Conservation (phyloP, 2,797 vertebrate species). For the Geotrypetes seraphini region DNA sequence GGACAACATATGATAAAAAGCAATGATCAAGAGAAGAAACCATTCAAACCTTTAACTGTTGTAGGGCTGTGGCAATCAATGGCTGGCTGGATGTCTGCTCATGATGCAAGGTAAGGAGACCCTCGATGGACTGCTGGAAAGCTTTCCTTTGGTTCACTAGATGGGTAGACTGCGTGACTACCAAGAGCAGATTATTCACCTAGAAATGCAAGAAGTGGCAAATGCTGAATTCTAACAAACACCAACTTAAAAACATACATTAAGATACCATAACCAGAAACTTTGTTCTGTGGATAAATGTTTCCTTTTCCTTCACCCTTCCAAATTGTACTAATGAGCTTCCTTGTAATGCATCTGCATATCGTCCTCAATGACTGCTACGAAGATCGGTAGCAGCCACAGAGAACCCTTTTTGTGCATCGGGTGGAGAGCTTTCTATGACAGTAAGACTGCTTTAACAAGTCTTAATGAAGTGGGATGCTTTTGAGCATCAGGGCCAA, state of each 20-base stretch:
- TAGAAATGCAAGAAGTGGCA: conserved; percentile 22
- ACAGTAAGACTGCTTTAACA: too few relatives aligned
- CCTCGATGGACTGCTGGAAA: conserved; percentile 86
- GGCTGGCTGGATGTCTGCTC: conserved; percentile 97
- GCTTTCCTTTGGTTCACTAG: conserved; percentile 81
- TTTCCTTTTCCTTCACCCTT: too few relatives aligned
- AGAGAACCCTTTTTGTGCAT: too few relatives aligned
- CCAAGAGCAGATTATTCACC: conserved; percentile 86
- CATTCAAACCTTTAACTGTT: conserved; percentile 80
- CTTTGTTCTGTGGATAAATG: not conserved
- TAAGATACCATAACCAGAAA: not conserved
- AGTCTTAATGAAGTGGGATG: too few relatives aligned
- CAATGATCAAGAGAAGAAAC: too few relatives aligned
- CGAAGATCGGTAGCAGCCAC: too few relatives aligned
- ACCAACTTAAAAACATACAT: not conserved
- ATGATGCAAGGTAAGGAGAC: conserved; percentile 73
- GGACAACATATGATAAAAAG: too few relatives aligned
- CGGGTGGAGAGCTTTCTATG: too few relatives aligned
- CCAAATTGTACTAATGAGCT: too few relatives aligned
- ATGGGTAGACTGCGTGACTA: conserved; percentile 88
- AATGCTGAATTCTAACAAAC: not conserved
- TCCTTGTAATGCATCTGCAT: too few relatives aligned
- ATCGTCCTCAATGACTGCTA: too few relatives aligned
- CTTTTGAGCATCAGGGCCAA: too few relatives aligned
- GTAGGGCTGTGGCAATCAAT: conserved; percentile 80